These are phyloP conservation scores for Proctacanthus coquilletti DNA, from an alignment of 1,140 invertebrate genomes.

Conservation along the genomic window DNA sequence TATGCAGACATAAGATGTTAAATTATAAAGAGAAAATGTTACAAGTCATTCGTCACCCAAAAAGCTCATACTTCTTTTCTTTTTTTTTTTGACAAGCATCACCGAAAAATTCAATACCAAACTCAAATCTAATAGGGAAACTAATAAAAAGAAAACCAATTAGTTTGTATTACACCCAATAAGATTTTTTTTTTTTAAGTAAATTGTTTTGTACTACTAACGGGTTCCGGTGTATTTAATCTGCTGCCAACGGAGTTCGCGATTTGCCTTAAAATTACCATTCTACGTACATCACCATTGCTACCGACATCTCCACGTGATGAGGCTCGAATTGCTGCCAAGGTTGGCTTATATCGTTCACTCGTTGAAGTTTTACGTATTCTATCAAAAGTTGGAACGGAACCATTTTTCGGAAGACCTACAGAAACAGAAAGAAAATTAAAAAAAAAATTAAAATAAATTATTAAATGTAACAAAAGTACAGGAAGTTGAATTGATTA, in stretches of 20 bases:
- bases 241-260: conserved; percentile 40
- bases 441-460: not conserved
- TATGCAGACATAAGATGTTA: no score
- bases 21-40: no score
- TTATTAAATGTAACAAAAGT: conserved; percentile 2
- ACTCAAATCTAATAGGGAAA: no score
- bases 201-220: conserved; percentile 14
- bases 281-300: conserved; percentile 30
- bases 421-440: not conserved
- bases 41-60: no score
- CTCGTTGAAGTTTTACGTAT: conserved; percentile 63
- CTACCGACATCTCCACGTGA: conserved; percentile 44
- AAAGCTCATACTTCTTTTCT: no score
- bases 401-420: conserved; percentile 70
- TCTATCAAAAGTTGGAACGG: conserved; percentile 72
- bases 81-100: no score
- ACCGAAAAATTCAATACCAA: no score
- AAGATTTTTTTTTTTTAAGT: not conserved
- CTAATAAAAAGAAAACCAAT: no score
- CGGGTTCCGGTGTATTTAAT: conserved; percentile 36
- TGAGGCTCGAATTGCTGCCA: conserved; percentile 56
- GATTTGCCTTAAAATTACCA: conserved; percentile 28
- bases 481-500: no score
- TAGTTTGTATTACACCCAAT: no score
- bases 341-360: conserved; percentile 59